Conservation (phyloP, 2,888 invertebrate species). For the Drosophila villosipedis region DNA sequence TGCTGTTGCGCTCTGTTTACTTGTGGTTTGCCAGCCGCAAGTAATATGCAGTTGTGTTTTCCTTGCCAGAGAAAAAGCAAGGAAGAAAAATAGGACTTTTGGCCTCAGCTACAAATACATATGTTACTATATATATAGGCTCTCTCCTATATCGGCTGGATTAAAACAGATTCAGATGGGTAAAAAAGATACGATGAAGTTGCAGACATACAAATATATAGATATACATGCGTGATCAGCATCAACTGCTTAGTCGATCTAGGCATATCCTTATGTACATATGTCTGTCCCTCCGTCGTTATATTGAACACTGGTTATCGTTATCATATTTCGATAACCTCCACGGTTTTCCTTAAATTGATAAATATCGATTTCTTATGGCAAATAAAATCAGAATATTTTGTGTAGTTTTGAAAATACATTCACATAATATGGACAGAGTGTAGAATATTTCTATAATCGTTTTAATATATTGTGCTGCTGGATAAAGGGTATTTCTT, state of each 20-base stretch:
- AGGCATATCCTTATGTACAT: not conserved
- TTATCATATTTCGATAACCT: no score
- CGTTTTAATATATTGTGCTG: no score
- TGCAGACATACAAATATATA: not conserved
- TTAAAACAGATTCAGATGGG: not conserved
- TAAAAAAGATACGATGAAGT: not conserved
- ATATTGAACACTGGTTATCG: no score
- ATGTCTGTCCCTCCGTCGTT: no score
- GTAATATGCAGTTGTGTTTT: conserved; percentile 53
- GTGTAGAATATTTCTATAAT: not conserved
- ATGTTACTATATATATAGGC: not conserved
- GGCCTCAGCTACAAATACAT: conserved; percentile 11
- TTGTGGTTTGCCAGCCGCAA: conserved; percentile 63
- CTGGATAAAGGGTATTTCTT: not conserved
- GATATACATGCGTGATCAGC: not conserved
- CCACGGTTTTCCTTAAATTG: no score
- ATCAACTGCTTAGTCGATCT: not conserved
- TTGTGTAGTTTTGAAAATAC: not conserved
- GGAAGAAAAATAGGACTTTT: conserved; percentile 24
- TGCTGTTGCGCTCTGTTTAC: conserved; percentile 60
- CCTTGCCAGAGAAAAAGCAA: conserved; percentile 10
- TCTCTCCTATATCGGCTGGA: not conserved
- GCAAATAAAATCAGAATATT: no score
- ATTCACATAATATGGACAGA: not conserved
- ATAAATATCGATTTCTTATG: no score